Base-by-base conservation (phyloP, 2,888 invertebrate genomes). In the Drosophila aldrichi region DNA sequence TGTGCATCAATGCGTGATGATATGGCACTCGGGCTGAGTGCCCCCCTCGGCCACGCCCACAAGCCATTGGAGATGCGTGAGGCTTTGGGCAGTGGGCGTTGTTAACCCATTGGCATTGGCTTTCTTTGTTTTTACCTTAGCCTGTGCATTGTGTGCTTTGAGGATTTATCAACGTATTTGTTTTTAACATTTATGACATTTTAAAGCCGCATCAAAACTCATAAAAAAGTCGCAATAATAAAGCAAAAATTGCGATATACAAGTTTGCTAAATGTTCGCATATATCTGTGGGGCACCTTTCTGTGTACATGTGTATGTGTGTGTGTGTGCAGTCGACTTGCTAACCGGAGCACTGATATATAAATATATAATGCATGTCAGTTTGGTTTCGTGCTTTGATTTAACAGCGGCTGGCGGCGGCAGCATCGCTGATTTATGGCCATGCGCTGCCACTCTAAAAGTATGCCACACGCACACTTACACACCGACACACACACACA, bases 371-470 rank as follows among this genome's bases (percentile, higher is more conserved):
- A 86, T 84, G 82, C 81, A 77, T 79, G 86, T 86, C 84, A 81
- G 84, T 86, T 84, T 86, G 82, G 81, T 75, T 86, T 84, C 75
- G 81, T 63, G 79, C 84, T 86, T 86, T 86, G 84, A 85, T 86
- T 86, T 85, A 82, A 79, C 81, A 84, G 77, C 82, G 60, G 54
- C 66, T 74, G 74, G 63, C 49, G 74, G 63, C 49, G 60, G 74
- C 74, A 61, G 40, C 67, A 25, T 70, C 65, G 80, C 73, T 86
- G 83, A 84, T 86, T 84, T 83, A 84, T 86, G 79, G 70, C 64
- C 58, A 46, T 58, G 63, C 61, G 51, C 40, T 71, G 54, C 61
- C 72, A 22, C 18, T 48, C 55, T n/a, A 69, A 68, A 73, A 68
- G 76, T 69, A 69, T 83, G 72, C 73, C 22, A 46, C 49, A 49